Base-by-base conservation (phyloP, 2,113 vertebrate genomes). In the Ptychochromis oligacanthus region DNA sequence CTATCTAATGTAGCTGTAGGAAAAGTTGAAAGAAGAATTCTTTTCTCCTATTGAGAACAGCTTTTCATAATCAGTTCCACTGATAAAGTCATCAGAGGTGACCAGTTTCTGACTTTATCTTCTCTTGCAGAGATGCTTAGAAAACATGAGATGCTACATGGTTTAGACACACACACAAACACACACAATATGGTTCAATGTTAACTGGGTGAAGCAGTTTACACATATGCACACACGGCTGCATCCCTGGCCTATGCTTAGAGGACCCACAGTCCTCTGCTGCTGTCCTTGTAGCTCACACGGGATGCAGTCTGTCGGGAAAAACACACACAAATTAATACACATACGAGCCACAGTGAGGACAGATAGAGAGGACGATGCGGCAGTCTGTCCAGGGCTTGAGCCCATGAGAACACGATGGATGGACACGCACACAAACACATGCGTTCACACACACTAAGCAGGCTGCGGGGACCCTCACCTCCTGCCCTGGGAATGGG, bases 401-500 rank as follows among this genome's bases (percentile, higher is more conserved):
- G 76, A 82, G 91, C 85, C 87, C 91, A 84, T 4, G 83, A 92
- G 88, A 89, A 89, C 88, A 78, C 85, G 20, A 80, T 79, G 87
- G 85, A 87, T 18, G 67, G 75, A 86, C 86, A 76, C 67, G 79
- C 78, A 89, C 81, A 84, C 61, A 88, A 75, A 86, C 82, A 81
- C 60, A 80, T 20, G 61, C 80, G 77, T 62, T 60, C 86, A 65
- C 64, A 83, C 75, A 72, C 78, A 58, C 43, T 17, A 67, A 67
- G 85, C 88, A 82, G 92, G 84, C 94, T 75, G 90, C 77, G 70
- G 92, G 92, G 93, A 94, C 91, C 92, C 92, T 95, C 93, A 95
- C 95, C 95, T 95, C 95, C 95, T 95, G 95, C 94, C 95, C 94
- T 96, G 96, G 95, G 95, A 96, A 95, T 89, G 89, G 88, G 92